Evolutionary conservation across 1,140 invertebrate species (phyloP).

Genomic region (Hylyphantes graminicola): DNA sequence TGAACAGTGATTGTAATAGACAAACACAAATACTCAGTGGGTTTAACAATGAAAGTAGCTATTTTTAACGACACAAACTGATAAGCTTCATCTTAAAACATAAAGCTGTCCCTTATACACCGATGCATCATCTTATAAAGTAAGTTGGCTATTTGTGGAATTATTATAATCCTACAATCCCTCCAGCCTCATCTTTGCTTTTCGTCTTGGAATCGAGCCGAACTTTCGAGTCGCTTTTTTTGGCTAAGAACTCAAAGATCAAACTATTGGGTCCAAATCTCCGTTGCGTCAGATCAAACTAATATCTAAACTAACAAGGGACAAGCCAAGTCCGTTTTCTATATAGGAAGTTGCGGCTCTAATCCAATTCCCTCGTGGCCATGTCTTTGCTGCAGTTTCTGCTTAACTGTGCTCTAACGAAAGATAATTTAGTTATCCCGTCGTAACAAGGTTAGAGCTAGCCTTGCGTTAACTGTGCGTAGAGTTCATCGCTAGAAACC

Average conservation of each 20-base stretch:
- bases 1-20: too few species aligned
- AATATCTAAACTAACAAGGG: conserved; percentile 33
- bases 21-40: too few species aligned
- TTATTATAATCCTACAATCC: too few species aligned
- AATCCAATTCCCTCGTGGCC: conserved; percentile 43
- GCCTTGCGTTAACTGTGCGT: conserved; percentile 53
- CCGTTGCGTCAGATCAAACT: conserved; percentile 16
- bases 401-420: conserved; percentile 55
- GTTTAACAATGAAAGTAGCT: too few species aligned
- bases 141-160: too few species aligned
- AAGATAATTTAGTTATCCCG: conserved; percentile 55
- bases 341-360: conserved; percentile 32
- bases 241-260: conserved; percentile 14
- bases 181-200: too few species aligned
- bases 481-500: conserved; percentile 36
- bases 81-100: too few species aligned
- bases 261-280: conserved; percentile 36
- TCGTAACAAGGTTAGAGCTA: conserved; percentile 55
- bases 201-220: too few species aligned
- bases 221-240: neutral
- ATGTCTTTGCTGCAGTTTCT: conserved; percentile 36
- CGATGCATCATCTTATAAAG: too few species aligned
- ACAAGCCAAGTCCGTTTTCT: conserved; percentile 18
- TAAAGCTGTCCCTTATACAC: too few species aligned
- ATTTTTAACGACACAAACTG: too few species aligned